Percentiles rank a stretch among this genome's conserved stretches.
Evolutionary conservation across 2,888 invertebrate genomes (phyloP).

Genomic region (Spisula subtruncata): DNA sequence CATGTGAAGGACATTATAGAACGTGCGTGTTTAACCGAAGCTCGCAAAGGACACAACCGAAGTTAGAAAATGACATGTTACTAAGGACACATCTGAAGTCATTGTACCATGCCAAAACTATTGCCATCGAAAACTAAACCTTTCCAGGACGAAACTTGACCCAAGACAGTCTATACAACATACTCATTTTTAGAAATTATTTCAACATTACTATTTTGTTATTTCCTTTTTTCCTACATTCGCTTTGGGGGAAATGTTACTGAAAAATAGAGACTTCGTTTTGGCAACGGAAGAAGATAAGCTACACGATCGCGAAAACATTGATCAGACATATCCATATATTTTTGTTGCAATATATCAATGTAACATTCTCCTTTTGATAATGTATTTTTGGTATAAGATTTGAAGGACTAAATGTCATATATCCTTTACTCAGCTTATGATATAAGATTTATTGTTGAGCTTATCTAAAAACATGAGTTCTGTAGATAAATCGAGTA

Average conservation of each 20-base stretch:
- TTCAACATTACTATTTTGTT: no score
- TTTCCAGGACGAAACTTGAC: no score
- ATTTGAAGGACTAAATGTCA: constrained; percentile 9
- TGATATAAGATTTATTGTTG: constrained; percentile 52
- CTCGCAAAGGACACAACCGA: no score
- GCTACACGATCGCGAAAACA: not conserved
- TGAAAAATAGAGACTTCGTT: not conserved
- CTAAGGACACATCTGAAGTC: no score
- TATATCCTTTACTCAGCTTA: constrained; percentile 26
- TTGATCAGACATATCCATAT: constrained; percentile 15
- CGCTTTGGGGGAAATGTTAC: not conserved
- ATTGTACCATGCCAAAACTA: no score
- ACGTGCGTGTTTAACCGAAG: no score
- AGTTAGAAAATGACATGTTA: no score
- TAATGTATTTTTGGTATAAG: not conserved
- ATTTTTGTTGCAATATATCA: constrained; percentile 10
- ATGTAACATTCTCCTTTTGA: not conserved
- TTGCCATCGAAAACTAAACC: no score
- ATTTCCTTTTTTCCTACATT: no score
- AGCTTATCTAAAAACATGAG: constrained; percentile 36
- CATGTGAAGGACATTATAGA: no score
- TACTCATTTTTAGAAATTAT: not conserved
- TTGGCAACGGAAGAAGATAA: not conserved
- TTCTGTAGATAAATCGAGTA: constrained; percentile 41
- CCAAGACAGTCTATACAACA: no score